Base-by-base conservation (phyloP, 2,797 vertebrate genomes). In the Monodelphis domestica region DNA sequence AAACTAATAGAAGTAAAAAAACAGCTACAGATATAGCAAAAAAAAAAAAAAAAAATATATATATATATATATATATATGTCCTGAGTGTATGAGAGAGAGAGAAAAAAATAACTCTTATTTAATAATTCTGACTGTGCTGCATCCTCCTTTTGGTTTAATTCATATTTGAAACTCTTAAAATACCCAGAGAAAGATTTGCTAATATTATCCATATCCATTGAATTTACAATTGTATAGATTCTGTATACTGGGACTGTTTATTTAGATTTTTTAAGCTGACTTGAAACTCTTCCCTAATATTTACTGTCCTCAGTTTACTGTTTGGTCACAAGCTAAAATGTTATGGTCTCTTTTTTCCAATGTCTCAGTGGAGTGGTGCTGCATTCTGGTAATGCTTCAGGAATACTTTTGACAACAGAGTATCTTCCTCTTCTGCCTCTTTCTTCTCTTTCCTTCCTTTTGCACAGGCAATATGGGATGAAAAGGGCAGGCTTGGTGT, bases 1-100 rank as follows among this genome's bases (percentile, higher is more conserved):
- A 93, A 91, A 96, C 90, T 95, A 91, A 96, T 91, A 90, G 89
- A 54, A 92, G 53, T 84, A 45, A 59, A 89, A 92, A 89, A 63
- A 84, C 57, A 92, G 21, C 91, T 94, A 97, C 96, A 92, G 94
- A 92, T 96, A 93, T 0, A 28, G 92, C 57, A 89, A 95, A 51
- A 94, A 88, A n/a, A n/a, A n/a, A n/a, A n/a, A n/a, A n/a, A n/a
- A n/a, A n/a, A n/a, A n/a, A n/a, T n/a, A n/a, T n/a, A n/a, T n/a
- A n/a, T n/a, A n/a, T n/a, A n/a, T n/a, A n/a, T n/a, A n/a, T n/a
- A n/a, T n/a, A 53, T 90, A 89, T 53, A 63, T 95, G 90, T 52
- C 92, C 24, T 15, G 93, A 91, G 94, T 93, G 90, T 90, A 93
- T 0, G 0, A 29, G 10, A 53, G 6, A 17, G 53, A 89, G 70